A percentile compares a stretch with the other conserved stretches of the same genome.
Evolutionary conservation across 2,888 invertebrate species (phyloP).

Genomic region (Nemurella pictetii): DNA sequence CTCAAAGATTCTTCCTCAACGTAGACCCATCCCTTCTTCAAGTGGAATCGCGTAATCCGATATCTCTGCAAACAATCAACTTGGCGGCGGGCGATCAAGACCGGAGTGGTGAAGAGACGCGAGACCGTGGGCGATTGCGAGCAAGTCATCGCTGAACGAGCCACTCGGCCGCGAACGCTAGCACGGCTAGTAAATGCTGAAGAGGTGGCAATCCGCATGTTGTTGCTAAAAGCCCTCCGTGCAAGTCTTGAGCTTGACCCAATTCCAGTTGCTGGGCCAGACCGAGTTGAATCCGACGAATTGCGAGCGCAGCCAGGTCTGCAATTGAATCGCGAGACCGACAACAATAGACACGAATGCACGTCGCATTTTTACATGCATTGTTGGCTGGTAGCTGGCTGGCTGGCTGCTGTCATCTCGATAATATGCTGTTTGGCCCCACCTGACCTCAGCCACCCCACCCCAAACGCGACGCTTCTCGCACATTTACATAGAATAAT

Average conservation of each 20-base stretch:
- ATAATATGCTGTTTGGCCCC: no score
- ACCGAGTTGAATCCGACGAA: no score
- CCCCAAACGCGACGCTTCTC: neutral
- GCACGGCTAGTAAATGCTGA: neutral
- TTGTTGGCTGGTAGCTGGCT: neutral
- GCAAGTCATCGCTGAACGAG: neutral
- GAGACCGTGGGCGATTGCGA: neutral
- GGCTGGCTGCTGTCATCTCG: no score
- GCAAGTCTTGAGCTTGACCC: neutral
- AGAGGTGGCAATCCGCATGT: neutral
- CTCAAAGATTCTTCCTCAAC: no score
- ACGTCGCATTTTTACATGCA: neutral
- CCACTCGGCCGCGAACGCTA: neutral
- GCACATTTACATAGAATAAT: neutral
- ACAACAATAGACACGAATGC: neutral
- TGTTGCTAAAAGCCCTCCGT: neutral
- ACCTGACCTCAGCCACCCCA: no score
- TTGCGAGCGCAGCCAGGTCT: no score
- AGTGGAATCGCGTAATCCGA: no score
- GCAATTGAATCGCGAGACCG: neutral
- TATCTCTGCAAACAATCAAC: no score
- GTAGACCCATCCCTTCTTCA: no score
- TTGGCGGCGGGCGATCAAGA: no score
- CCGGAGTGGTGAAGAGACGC: no score
- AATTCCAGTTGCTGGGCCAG: neutral